Evolutionary conservation across 92 coral and sea anemone genomes (phyloP).

Genomic region (Palythoa grandiflora): DNA sequence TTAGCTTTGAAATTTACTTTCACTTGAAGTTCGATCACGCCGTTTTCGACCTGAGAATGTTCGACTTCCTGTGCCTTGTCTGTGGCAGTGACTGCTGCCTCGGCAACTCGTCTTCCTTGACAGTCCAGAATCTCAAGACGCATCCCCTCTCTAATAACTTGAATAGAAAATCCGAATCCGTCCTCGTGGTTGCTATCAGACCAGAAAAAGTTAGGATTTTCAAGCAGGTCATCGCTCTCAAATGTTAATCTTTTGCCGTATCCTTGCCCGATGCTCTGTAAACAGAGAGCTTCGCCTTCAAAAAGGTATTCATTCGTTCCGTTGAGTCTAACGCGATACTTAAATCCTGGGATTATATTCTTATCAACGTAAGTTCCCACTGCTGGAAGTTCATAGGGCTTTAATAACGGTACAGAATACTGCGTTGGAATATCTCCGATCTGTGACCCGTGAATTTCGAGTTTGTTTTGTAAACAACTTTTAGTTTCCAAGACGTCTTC

Average conservation of each 20-base stretch:
- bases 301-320: constrained; percentile 78
- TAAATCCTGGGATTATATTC: constrained; percentile 83
- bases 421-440: constrained; percentile 90
- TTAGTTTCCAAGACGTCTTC: constrained; percentile 61
- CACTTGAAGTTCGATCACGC: constrained; percentile 4
- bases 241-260: constrained; percentile 95
- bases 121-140: constrained; percentile 70
- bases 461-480: constrained; percentile 43
- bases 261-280: constrained; percentile 86
- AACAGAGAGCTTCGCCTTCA: constrained; percentile 77
- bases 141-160: constrained; percentile 70
- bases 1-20: constrained; percentile 61
- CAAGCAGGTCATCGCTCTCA: constrained; percentile 81
- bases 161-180: constrained; percentile 88
- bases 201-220: constrained; percentile 93
- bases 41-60: constrained; percentile 18
- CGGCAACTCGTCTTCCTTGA: constrained; percentile 57
- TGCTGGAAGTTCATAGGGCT: constrained; percentile 88
- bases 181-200: constrained; percentile 93
- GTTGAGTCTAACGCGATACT: constrained; percentile 81
- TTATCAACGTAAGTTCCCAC: constrained; percentile 90
- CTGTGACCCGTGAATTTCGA: constrained; percentile 67
- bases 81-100: constrained; percentile 53
- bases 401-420: constrained; percentile 67
- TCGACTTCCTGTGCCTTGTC: constrained; percentile 67